Conservation (phyloP, 2,888 invertebrate species). For the Prostheceraeus crozeri region DNA sequence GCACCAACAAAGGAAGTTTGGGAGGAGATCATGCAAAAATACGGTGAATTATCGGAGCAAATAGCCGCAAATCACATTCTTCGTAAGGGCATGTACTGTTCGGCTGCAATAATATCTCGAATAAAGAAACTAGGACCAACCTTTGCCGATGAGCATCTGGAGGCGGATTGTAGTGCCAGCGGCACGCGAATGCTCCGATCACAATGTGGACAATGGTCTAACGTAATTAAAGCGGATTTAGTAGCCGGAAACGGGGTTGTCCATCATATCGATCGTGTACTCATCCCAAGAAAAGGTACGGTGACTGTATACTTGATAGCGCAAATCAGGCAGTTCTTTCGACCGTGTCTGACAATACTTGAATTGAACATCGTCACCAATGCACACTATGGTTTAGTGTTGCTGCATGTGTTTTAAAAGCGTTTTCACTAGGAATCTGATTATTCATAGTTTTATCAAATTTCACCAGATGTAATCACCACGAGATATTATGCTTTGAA, state of each 20-base stretch:
- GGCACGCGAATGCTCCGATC: background rate
- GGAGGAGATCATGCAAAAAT: background rate
- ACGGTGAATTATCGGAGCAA: no score
- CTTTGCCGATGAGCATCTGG: constrained; percentile 16
- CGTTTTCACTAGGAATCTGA: no score
- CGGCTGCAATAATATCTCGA: constrained; percentile 16
- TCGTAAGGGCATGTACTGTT: constrained; percentile 24
- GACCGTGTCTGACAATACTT: no score
- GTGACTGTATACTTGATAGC: no score
- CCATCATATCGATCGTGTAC: constrained; percentile 24
- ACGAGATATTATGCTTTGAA: no score
- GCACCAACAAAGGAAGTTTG: constrained; percentile 25
- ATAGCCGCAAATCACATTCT: constrained; percentile 30
- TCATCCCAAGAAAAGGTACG: constrained; percentile 13
- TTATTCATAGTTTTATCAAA: no score
- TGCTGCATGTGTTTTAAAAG: no score
- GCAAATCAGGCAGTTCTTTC: no score
- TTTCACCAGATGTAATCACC: no score
- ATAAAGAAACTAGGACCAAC: constrained; percentile 10
- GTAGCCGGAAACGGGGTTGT: constrained; percentile 28
- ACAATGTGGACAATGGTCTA: constrained; percentile 5
- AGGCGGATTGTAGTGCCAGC: constrained; percentile 26
- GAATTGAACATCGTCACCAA: no score
- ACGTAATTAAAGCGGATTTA: constrained; percentile 16
- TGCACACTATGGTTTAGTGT: no score